Evolutionary conservation across 1,140 invertebrate species (phyloP), one percentile per base, ranked within the genome.

Genomic region (Harpegnathos saltator): DNA sequence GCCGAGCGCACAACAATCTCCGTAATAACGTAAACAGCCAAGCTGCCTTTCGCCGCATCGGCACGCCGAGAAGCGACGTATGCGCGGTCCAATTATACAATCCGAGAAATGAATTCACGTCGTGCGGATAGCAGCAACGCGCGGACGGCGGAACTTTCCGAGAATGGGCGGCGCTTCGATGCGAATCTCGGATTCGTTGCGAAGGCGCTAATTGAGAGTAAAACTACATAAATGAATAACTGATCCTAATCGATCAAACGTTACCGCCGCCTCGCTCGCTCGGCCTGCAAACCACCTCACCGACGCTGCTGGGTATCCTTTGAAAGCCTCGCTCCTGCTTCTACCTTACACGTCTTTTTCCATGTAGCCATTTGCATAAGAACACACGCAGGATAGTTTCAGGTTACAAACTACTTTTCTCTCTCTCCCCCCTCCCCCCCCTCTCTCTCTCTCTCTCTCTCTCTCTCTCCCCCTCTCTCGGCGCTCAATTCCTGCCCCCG

Each of bases 91-190:
- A 75, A 90, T 90, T 91, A 89, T 89, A 86, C 82, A 87, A 85
- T 75, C 80, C 75, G 85, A 89, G 89, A 90, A 91, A 89, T 91
- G 87, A 91, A 92, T 92, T 90, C 91, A 89, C 73, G 85, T 88
- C 87, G 77, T 78, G 22, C 63, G 73, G 56, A 84, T 80, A 17
- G 19, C 24, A 50, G 68, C 4, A 44, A 44, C 38, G 38, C 38
- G 11, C 62, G 26, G 71, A 52, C 73, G 19, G 19, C 33, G 50
- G 73, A 62, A 48, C 75, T 73, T 82, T 85, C 84, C 71, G 63
- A 73, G 71, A 68, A 85, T 66, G 69, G 44, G 54, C 15, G 74
- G 50, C 75, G 14, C 52, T 65, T 33, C 24, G 73, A 87, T 86
- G 65, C 38, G 71, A 89, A 86, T 88, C 78, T 77, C 81, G 85